These are phyloP conservation scores for Seriola rivoliana DNA, from an alignment of 2,113 vertebrate genomes.

Conservation along the genomic window DNA sequence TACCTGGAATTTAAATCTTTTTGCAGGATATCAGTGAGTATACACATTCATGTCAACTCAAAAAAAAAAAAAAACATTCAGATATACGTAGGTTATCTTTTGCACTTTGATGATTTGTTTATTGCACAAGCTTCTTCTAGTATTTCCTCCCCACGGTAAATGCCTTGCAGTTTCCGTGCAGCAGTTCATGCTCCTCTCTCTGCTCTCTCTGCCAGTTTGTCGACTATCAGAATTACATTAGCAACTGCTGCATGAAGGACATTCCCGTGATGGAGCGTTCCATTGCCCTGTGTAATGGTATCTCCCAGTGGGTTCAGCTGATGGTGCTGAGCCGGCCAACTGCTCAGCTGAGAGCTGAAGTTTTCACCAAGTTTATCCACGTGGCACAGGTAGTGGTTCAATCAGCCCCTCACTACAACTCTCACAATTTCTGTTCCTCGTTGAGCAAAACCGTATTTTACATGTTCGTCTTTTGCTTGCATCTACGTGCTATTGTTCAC, in stretches of 20 bases:
- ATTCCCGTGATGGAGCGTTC: slow-evolving; percentile 96
- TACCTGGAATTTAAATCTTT: slow-evolving; percentile 97
- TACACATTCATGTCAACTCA: background rate
- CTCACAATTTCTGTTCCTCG: slow-evolving; percentile 37
- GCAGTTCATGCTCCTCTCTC: slow-evolving; percentile 32
- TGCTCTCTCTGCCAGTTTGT: slow-evolving; percentile 85
- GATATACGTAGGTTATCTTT: background rate
- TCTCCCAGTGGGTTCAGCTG: slow-evolving; percentile 97
- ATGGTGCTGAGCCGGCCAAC: slow-evolving; percentile 97
- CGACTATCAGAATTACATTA: slow-evolving; percentile 95
- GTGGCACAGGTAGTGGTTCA: slow-evolving; percentile 90
- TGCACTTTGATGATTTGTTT: background rate
- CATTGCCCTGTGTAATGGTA: slow-evolving; percentile 94
- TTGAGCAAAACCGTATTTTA: background rate
- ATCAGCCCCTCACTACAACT: slow-evolving; percentile 1
- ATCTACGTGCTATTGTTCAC: slow-evolving; percentile 15
- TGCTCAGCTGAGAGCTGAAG: slow-evolving; percentile 94
- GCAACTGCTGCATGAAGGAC: slow-evolving; percentile 94
- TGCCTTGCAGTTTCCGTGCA: slow-evolving; percentile 52
- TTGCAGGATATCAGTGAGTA: slow-evolving; percentile 93
- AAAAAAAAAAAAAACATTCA: background rate
- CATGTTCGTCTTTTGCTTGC: slow-evolving; percentile 36
- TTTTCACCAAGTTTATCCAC: slow-evolving; percentile 96
- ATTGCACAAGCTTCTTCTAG: slow-evolving; percentile 1
- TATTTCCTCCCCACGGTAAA: slow-evolving; percentile 53